Evolutionary conservation across 1,140 invertebrate species (phyloP).

Genomic region (Brachionus calyciflorus): DNA sequence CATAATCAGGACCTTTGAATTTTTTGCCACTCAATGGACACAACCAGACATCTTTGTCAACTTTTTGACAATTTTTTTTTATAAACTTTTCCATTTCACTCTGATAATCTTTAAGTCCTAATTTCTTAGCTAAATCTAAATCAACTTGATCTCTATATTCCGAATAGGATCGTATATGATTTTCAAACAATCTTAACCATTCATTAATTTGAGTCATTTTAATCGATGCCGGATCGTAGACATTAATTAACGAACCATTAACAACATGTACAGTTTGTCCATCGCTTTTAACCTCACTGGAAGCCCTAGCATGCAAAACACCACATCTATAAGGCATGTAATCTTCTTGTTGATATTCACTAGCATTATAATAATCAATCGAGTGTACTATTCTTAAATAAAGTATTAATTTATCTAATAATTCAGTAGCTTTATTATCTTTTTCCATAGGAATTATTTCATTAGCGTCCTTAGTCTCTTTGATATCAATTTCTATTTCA

Average conservation of each 20-base stretch:
- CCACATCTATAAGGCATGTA: conserved; percentile 99
- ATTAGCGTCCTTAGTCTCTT: conserved; percentile 2
- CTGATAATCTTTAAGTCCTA: conserved; percentile 28
- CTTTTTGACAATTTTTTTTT: conserved; percentile 71
- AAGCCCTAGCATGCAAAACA: conserved; percentile 83
- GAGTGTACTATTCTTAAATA: conserved; percentile 96
- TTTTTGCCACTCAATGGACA: conserved; percentile 98
- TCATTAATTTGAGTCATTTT: neutral
- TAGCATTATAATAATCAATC: conserved; percentile 97
- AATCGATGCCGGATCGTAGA: neutral
- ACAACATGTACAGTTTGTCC: neutral
- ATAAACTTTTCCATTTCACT: conserved; percentile 35
- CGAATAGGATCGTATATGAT: conserved; percentile 5
- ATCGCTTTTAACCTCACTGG: neutral
- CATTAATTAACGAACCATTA: neutral
- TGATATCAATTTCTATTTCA: neutral
- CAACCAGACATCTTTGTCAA: conserved; percentile 95
- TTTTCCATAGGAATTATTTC: conserved; percentile 67
- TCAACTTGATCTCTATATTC: conserved; percentile 3
- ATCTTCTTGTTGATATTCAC: conserved; percentile 98
- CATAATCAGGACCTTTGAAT: conserved; percentile 98
- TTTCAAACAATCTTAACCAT: conserved; percentile 20
- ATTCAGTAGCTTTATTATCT: conserved; percentile 73
- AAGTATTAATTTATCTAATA: conserved; percentile 78
- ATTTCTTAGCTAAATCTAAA: conserved; percentile 1